These are phyloP conservation scores for Paraescarpia echinospica DNA, from an alignment of 1,140 invertebrate genomes.

Conservation along the genomic window DNA sequence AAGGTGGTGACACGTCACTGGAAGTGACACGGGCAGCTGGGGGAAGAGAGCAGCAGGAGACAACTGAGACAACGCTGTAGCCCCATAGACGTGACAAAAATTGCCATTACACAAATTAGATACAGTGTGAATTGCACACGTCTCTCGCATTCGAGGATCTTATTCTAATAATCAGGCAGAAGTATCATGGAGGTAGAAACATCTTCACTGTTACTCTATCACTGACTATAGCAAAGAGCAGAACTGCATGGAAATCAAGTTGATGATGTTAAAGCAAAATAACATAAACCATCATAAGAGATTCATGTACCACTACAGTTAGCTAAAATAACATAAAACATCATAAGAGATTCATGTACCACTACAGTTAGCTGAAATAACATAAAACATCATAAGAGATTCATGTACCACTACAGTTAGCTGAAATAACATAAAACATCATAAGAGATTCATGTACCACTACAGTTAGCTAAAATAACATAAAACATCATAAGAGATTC, in stretches of 20 bases:
- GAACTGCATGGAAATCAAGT: background rate
- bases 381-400: no score
- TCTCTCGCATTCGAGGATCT: background rate
- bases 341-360: no score
- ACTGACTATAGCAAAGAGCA: background rate
- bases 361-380: no score
- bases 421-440: no score
- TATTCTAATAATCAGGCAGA: background rate
- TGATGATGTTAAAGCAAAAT: no score
- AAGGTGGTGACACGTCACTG: background rate
- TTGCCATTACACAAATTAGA: background rate
- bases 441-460: no score
- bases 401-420: no score
- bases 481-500: no score
- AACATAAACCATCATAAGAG: no score
- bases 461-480: no score
- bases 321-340: no score
- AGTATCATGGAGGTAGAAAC: background rate
- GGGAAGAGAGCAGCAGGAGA: background rate
- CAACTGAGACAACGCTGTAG: background rate
- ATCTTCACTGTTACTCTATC: background rate
- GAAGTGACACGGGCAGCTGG: background rate
- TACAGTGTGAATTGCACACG: background rate
- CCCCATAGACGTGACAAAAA: background rate
- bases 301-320: no score